A percentile compares a stretch with the other conserved stretches of the same genome.
Evolutionary conservation across 2,113 vertebrate genomes (phyloP).

Genomic region (Macroglossus sobrinus): DNA sequence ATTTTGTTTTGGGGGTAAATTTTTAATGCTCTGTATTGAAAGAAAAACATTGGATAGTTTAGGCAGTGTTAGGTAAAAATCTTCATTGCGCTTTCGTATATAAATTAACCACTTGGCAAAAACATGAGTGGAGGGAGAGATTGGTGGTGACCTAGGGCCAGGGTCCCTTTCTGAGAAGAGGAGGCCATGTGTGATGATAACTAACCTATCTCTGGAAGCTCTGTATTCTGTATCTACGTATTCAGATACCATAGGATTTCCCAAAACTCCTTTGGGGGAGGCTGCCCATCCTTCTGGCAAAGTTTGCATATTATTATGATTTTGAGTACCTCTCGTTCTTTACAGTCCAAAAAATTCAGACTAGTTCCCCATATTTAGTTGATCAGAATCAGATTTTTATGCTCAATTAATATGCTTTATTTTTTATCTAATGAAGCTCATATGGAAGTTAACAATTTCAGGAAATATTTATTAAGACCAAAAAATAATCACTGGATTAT

Average conservation of each 20-base stretch:
- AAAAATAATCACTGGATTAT: not conserved
- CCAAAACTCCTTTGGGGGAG: not conserved
- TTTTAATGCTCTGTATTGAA: not conserved
- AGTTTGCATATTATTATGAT: not conserved
- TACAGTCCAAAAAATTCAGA: not conserved
- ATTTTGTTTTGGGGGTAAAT: not conserved
- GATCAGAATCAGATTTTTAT: conserved; percentile 15
- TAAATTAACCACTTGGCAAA: not conserved
- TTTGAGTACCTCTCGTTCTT: not conserved
- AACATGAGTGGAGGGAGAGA: not conserved
- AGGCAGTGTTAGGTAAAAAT: not conserved
- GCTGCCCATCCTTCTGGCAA: not conserved
- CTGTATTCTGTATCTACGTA: not conserved
- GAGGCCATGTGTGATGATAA: not conserved
- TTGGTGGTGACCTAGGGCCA: not conserved
- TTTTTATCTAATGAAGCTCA: not conserved
- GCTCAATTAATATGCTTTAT: not conserved
- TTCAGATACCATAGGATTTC: not conserved
- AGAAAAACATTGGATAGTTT: not conserved
- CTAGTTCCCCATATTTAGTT: not conserved
- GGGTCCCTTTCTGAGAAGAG: not conserved
- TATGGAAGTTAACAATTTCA: not conserved
- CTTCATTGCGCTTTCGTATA: not conserved
- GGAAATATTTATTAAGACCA: not conserved
- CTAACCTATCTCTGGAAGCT: not conserved